Base-by-base conservation (phyloP, 1,140 invertebrate genomes). In the Lepidostoma basale region DNA sequence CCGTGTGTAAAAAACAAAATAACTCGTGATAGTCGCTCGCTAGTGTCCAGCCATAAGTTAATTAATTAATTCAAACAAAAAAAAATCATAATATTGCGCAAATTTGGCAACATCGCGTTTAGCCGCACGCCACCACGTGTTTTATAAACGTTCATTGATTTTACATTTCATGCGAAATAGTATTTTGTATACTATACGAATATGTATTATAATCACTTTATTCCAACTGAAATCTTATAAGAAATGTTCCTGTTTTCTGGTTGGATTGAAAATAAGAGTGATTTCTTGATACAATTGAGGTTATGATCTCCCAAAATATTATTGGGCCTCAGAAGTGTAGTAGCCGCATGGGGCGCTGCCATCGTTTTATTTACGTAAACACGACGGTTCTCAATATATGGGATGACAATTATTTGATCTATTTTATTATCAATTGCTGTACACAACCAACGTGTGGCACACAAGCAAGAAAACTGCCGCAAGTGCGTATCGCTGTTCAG, bases 61-160 rank as follows among this genome's bases (percentile, higher is more conserved):
- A 36, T 36, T 36, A 36, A 36, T 36, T 36, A 36, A 36, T 36
- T 36, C 14, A 36, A n/a, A n/a, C 14, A 9, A 6, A 36, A n/a
- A n/a, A 36, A 36, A 49, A 22, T 10, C 22, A 25, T 3, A 25
- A 49, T 12, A 12, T 23, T 0, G 52, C 16, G 28, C 18, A 56
- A 56, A 33, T 56, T 56, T 56, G 52, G 52, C 52, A 66, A 66
- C 33, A 58, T 23, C 36, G 64, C 49, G 30, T 3, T n/a, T 49
- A 49, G 45, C 45, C 45, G n/a, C 14, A 14, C 10, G 25, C 64
- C 49, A 23, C 64, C 64, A 66, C 64, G 64, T 66, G 64, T 30
- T 42, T 16, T 18, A 6, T 30, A 30, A 25, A 58, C 39, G 20
- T 16, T 58, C 20, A 14, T 1, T 47, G 44, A 49, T 22, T 49